A percentile compares a stretch with the other conserved stretches of the same genome.
These are phyloP conservation scores for Threskiornis aethiopicus DNA, from an alignment of 2,797 vertebrate genomes.

Conservation along the genomic window DNA sequence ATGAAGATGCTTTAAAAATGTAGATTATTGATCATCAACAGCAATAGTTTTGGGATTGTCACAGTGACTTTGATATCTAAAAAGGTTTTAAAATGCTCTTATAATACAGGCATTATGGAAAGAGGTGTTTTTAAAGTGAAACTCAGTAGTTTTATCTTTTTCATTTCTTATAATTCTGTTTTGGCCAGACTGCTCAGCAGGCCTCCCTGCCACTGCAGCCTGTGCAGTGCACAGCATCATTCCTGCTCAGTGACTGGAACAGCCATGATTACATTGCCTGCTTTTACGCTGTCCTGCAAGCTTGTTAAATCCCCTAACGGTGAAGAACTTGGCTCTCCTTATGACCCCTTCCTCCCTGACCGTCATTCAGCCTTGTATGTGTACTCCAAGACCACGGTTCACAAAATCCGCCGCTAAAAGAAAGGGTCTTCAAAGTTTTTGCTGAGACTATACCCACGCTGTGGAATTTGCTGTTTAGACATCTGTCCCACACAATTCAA, in stretches of 20 bases:
- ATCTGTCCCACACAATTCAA: not conserved
- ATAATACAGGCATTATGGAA: not conserved
- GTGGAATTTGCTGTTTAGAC: not conserved
- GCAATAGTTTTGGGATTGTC: not conserved
- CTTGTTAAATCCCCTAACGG: not conserved
- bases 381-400: not conserved
- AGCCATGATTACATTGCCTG: not conserved
- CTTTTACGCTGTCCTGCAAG: not conserved
- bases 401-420: not conserved
- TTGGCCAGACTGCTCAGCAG: not conserved
- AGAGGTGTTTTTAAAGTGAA: not conserved
- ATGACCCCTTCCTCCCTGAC: not conserved
- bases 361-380: not conserved
- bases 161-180: not conserved
- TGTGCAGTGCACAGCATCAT: not conserved
- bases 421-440: not conserved
- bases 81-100: not conserved
- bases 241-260: not conserved
- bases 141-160: not conserved
- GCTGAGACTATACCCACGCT: not conserved
- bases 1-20: not conserved
- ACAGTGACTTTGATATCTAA: not conserved
- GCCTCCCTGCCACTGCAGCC: not conserved
- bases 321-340: not conserved
- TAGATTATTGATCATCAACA: not conserved